Base-by-base conservation (phyloP, 2,888 invertebrate species). In the Sesamia inferens region DNA sequence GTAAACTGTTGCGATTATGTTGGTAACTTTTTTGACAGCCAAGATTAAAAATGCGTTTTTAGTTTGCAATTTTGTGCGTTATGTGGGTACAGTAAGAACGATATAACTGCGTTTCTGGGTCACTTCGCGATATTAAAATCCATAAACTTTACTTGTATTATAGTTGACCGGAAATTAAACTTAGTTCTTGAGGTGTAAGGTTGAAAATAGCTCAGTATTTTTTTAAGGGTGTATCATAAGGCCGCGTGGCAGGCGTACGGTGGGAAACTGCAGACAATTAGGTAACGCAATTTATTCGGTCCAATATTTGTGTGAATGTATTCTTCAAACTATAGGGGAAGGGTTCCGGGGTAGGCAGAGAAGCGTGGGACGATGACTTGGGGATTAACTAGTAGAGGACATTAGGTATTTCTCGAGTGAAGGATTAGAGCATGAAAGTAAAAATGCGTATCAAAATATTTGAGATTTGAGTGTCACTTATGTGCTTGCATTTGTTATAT, bases 231-330 rank as follows among this genome's bases (percentile, higher is more conserved):
- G 88, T 88, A 88, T 89, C 74, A 86, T 82, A 78, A 78, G 63
- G 96, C 94, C 95, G 94, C 95, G 95, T 95, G 95, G 85, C 95
- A 84, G 94, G 92, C 94, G 90, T 89, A 90, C 92, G 94, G 91
- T 94, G 91, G 93, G 94, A 94, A 93, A 91, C 91, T 88, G 90
- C 83, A 87, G 87, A 89, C 95, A 95, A 95, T 95, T 95, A 95
- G 94, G 93, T 94, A 93, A 94, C 90, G 94, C 94, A 93, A 93
- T 94, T 93, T 90, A 91, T 92, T 93, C 89, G 91, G 87, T 86
- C 82, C 89, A 90, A 90, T 89, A 91, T 91, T 87, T 89, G 90
- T 91, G 91, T 91, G 91, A 91, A 88, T 86, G 74, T 83, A 82
- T 85, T 85, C 79, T 57, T 81, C 63, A 69, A 62, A 31, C 24